A percentile compares a stretch with the other conserved stretches of the same genome.
Evolutionary conservation across 2,113 vertebrate genomes (phyloP).

Genomic region (Tragelaphus buxtoni): DNA sequence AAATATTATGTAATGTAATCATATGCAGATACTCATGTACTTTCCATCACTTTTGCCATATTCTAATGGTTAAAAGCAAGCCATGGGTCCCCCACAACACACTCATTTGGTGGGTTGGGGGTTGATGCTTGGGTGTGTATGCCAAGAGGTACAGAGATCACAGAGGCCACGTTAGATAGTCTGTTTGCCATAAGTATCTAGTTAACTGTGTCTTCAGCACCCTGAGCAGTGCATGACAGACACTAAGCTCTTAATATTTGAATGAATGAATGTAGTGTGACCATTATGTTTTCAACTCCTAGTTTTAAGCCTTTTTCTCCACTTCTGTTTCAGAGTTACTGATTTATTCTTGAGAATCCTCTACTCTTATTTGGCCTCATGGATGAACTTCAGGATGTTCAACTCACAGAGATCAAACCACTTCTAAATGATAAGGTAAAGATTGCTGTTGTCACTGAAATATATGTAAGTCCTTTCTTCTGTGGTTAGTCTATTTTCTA

Average conservation of each 20-base stretch:
- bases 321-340: constrained; percentile 72
- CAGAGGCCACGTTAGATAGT: neutral
- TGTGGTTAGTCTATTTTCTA: neutral
- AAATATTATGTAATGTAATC: neutral
- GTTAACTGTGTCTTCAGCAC: neutral
- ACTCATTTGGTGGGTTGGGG: rapidly evolving
- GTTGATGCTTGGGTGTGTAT: neutral
- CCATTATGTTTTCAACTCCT: neutral
- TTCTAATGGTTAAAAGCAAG: neutral
- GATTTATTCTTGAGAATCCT: constrained; percentile 52
- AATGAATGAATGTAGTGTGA: neutral
- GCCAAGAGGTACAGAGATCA: neutral
- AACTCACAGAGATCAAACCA: constrained; percentile 95
- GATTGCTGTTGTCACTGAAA: neutral
- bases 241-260: neutral
- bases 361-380: constrained; percentile 74
- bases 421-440: constrained; percentile 94
- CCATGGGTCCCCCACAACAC: neutral
- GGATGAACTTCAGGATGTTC: constrained; percentile 96
- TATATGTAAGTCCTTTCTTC: neutral
- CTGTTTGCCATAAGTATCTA: neutral
- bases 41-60: neutral
- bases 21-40: neutral
- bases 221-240: neutral
- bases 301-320: constrained; percentile 10